Percentiles rank a stretch among this genome's conserved stretches.
These are phyloP conservation scores for Parnassius orleans DNA, from an alignment of 2,888 invertebrate genomes.

Conservation along the genomic window DNA sequence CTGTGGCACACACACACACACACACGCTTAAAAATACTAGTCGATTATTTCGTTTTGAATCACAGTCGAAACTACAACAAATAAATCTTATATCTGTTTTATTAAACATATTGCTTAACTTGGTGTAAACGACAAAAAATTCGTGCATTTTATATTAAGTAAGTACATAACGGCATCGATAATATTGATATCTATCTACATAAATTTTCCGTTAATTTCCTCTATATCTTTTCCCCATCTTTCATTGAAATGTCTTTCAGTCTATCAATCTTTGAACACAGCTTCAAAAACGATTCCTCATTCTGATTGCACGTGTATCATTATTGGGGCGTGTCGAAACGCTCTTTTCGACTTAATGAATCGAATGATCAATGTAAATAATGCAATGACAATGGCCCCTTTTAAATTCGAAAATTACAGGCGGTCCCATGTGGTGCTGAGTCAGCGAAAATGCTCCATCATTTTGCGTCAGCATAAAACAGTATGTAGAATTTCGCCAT, in stretches of 20 bases:
- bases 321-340: constrained; percentile 15
- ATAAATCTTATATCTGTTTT: too few relatives aligned
- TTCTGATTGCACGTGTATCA: constrained; percentile 14
- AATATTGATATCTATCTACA: too few relatives aligned
- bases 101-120: too few relatives aligned
- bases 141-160: too few relatives aligned
- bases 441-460: constrained; percentile 28
- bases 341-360: constrained; percentile 25
- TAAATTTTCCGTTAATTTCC: not conserved
- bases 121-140: too few relatives aligned
- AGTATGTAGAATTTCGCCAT: constrained; percentile 17
- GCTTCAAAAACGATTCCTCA: constrained; percentile 26
- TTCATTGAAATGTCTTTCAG: constrained; percentile 17
- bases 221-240: constrained; percentile 2
- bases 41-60: too few relatives aligned
- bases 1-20: too few relatives aligned
- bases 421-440: constrained; percentile 29
- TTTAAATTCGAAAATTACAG: constrained; percentile 32
- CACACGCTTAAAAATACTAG: too few relatives aligned
- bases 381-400: constrained; percentile 62
- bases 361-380: constrained; percentile 67
- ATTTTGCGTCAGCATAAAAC: constrained; percentile 16
- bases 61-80: too few relatives aligned
- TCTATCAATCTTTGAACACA: constrained; percentile 23
- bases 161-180: too few relatives aligned